A percentile compares a stretch with the other conserved stretches of the same genome.
Evolutionary conservation across 2,888 invertebrate species (phyloP).

Genomic region (Noctua janthina): DNA sequence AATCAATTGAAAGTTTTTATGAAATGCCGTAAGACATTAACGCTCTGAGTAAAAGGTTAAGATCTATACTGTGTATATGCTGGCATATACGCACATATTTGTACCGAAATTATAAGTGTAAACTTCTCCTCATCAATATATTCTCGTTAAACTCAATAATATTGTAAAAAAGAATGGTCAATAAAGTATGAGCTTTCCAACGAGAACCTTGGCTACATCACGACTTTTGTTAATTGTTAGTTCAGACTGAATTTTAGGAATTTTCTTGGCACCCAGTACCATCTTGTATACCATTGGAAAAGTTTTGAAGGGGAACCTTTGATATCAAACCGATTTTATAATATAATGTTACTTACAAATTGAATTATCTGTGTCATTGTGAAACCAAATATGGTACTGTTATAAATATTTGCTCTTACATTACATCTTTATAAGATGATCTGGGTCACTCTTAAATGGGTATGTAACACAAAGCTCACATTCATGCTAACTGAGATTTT

Average conservation of each 20-base stretch:
- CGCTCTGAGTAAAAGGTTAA: neutral
- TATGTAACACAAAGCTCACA: constrained; percentile 23
- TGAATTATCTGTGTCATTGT: constrained; percentile 4
- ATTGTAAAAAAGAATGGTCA: neutral
- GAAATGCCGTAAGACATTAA: no score
- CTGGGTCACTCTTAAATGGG: constrained; percentile 27
- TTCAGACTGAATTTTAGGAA: neutral
- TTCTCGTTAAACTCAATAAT: neutral
- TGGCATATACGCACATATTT: neutral
- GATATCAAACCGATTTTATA: neutral
- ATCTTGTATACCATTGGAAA: neutral
- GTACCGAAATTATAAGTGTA: neutral
- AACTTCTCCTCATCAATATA: neutral
- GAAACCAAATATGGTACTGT: constrained; percentile 17
- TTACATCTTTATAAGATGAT: constrained; percentile 34
- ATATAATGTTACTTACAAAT: neutral
- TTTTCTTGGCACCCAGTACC: neutral
- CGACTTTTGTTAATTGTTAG: neutral
- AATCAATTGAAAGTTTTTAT: no score
- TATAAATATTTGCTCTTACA: constrained; percentile 31
- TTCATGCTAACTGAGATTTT: neutral
- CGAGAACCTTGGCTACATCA: neutral
- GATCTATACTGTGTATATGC: neutral
- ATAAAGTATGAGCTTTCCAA: neutral
- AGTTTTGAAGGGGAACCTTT: neutral